phyloP scores from a whole-genome alignment of 2,113 vertebrate genomes.

The Lophochroa leadbeateri region DNA sequence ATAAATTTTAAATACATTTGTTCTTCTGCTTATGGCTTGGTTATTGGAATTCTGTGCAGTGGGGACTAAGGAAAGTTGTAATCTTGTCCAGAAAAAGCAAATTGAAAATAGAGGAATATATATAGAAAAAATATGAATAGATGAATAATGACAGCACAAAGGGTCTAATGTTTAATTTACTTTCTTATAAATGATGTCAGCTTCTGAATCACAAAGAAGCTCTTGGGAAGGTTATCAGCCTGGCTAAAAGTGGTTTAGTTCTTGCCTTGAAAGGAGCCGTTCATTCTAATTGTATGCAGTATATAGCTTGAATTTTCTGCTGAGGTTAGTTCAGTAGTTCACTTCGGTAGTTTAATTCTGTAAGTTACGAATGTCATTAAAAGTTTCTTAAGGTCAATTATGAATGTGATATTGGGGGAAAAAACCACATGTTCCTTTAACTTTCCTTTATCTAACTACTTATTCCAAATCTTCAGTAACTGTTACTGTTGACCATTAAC shows the following conservation, averaged over 20 bases:
- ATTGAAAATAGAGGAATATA: neutral
- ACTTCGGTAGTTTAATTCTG: neutral
- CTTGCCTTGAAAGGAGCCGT: neutral
- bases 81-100: neutral
- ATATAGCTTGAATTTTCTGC: neutral
- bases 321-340: neutral
- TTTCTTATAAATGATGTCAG: neutral
- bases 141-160: neutral
- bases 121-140: neutral
- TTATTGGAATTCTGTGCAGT: neutral
- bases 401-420: neutral
- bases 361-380: neutral
- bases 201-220: neutral
- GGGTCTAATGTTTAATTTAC: neutral
- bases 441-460: neutral
- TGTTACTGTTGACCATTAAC: neutral
- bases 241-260: neutral
- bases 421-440: neutral
- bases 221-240: neutral
- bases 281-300: neutral
- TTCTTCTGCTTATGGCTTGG: neutral
- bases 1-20: neutral
- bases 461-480: neutral
- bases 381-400: neutral
- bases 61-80: neutral